Conservation (phyloP, 2,797 vertebrate genomes). For the Calcarius lapponicus region DNA sequence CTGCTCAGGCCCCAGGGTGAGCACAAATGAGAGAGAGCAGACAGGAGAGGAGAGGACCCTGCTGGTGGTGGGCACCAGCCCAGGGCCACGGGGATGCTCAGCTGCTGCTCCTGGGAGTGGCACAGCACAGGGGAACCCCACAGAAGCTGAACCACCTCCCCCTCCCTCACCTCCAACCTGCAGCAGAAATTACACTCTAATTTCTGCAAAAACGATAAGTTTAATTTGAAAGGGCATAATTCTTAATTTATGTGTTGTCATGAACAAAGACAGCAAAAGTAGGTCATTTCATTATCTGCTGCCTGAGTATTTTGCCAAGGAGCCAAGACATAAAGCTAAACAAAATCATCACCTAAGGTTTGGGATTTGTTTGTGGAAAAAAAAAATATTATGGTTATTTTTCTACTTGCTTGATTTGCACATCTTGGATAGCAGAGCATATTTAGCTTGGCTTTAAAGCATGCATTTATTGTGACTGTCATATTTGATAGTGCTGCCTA, state of each 20-base stretch:
- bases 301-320: slow-evolving; percentile 36
- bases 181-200: background rate
- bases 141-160: background rate
- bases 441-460: slow-evolving; percentile 67
- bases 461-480: slow-evolving; percentile 69
- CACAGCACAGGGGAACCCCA: background rate
- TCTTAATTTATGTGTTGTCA: slow-evolving; percentile 66
- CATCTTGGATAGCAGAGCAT: slow-evolving; percentile 60
- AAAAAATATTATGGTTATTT: slow-evolving; percentile 49
- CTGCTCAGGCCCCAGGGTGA: background rate
- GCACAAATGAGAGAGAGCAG: background rate
- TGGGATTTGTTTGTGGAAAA: slow-evolving; percentile 6
- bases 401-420: slow-evolving; percentile 64
- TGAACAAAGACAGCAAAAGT: slow-evolving; percentile 55
- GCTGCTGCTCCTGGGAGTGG: background rate
- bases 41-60: background rate
- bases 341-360: slow-evolving; percentile 62
- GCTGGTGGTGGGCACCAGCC: background rate
- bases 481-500: slow-evolving; percentile 56
- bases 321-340: slow-evolving; percentile 60
- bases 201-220: background rate
- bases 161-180: background rate
- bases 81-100: background rate
- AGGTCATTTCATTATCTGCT: slow-evolving; percentile 64
- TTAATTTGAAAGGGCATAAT: slow-evolving; percentile 63